Base-by-base conservation (phyloP, 2,113 vertebrate genomes). In the Eublepharis macularius region DNA sequence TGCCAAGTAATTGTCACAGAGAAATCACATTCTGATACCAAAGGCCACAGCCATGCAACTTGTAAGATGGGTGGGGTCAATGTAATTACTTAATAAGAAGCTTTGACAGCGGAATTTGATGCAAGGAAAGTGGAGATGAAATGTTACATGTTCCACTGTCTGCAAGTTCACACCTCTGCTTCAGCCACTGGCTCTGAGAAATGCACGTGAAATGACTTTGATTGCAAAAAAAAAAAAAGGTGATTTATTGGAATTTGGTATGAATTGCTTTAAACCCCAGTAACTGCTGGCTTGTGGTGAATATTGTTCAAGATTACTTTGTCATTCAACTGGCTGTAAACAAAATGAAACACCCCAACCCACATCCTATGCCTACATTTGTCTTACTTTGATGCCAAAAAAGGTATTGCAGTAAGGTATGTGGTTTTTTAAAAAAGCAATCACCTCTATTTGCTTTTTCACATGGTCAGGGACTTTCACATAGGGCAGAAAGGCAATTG, bases 351-450 rank as follows among this genome's bases (percentile, higher is more conserved):
- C 91, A 81, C 45, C 76, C 0, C 0, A 69, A 24, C 66, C 78
- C 83, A 54, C 60, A 29, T 78, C 75, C 14, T 24, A 49, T 16
- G 76, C 43, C 9, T 83, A 1, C 16, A 6, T 32, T n/a, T 36
- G 54, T 57, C 51, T 34, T 29, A 14, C 29, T 77, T 54, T 34
- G 54, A 86, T 49, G 34, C 16, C 12, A 12, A 86, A 78, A 79
- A 85, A 54, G 87, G 83, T 76, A 39, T 49, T 86, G 90, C 1
- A 82, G 82, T 49, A 82, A 5, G 45, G 84, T 83, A 49, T 83
- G 76, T 68, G 70, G 51, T 16, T 87, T 89, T 83, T 81, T n/a
- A n/a, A n/a, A n/a, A 77, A 79, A 89, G 43, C 68, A 39, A 76
- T 87, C 13, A 80, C 41, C 43, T 85, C 76, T 74, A 0, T 88